phyloP scores from a whole-genome alignment of 2,113 vertebrate genomes.

The Promerops cafer region DNA sequence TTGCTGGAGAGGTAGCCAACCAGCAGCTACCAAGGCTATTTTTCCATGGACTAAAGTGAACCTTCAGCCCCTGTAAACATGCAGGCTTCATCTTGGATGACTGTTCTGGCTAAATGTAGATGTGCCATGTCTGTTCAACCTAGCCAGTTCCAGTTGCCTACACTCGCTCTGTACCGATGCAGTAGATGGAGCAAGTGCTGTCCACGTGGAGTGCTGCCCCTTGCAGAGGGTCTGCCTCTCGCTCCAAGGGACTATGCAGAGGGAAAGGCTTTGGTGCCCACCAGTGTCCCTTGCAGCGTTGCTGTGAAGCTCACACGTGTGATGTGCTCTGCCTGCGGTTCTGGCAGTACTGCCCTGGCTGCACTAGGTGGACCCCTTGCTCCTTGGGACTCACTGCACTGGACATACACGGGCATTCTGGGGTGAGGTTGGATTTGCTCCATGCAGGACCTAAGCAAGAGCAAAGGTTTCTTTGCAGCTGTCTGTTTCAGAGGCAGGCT shows the following conservation, averaged over 20 bases:
- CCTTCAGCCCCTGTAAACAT: neutral
- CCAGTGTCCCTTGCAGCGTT: neutral
- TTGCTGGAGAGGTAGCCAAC: neutral
- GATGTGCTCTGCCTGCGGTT: neutral
- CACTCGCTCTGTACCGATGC: neutral
- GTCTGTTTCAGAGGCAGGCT: neutral
- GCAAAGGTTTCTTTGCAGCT: neutral
- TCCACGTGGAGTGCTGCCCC: neutral
- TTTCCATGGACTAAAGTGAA: neutral
- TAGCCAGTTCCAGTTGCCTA: neutral
- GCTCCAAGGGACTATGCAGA: neutral
- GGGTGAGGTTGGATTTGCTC: neutral
- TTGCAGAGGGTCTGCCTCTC: neutral
- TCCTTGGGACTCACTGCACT: neutral
- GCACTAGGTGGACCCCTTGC: slow-evolving; percentile 60
- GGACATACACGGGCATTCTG: rapidly evolving
- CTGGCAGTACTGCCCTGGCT: slow-evolving; percentile 1
- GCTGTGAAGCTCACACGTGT: neutral
- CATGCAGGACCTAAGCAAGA: neutral
- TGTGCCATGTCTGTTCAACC: neutral
- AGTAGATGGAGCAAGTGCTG: neutral
- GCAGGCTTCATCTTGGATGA: neutral
- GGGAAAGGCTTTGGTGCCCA: neutral
- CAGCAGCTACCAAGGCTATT: neutral
- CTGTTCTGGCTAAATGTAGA: neutral